phyloP scores from a whole-genome alignment of 2,797 vertebrate genomes.

The Naso thynnoides region DNA sequence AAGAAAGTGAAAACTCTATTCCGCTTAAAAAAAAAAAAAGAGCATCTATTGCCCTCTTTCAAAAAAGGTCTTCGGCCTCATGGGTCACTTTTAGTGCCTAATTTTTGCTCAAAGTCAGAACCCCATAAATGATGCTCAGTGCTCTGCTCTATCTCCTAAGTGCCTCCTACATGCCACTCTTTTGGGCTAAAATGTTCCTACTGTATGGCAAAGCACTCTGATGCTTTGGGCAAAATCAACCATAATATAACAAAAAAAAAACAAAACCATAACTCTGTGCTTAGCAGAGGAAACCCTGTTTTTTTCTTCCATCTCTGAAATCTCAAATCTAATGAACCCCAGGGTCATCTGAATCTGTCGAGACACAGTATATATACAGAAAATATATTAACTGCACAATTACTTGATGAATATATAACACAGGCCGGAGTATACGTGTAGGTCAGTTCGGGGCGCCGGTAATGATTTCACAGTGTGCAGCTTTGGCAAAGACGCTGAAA shows the following conservation, averaged over 20 bases:
- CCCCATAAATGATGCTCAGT: neutral
- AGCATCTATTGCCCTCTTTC: no score
- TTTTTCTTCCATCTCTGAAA: neutral
- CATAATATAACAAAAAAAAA: neutral
- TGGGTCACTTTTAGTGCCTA: neutral
- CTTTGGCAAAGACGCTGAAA: slow-evolving; percentile 64
- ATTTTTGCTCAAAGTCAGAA: neutral
- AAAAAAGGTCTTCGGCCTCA: neutral
- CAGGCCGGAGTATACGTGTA: slow-evolving; percentile 13
- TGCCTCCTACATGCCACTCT: neutral
- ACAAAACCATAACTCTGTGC: neutral
- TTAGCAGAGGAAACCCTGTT: neutral
- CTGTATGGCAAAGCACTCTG: neutral
- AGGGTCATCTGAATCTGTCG: neutral
- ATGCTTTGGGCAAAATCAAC: neutral
- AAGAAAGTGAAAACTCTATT: no score
- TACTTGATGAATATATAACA: slow-evolving; percentile 1
- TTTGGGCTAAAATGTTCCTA: neutral
- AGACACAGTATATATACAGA: neutral
- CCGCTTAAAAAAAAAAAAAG: no score
- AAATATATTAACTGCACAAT: slow-evolving; percentile 1
- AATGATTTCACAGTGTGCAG: slow-evolving; percentile 48
- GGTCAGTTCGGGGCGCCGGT: slow-evolving; percentile 13
- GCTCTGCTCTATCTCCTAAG: neutral
- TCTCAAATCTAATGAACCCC: neutral